Evolutionary conservation across 2,113 vertebrate species (phyloP), one percentile per base, ranked within the genome.

Genomic region (Odocoileus hemionus): DNA sequence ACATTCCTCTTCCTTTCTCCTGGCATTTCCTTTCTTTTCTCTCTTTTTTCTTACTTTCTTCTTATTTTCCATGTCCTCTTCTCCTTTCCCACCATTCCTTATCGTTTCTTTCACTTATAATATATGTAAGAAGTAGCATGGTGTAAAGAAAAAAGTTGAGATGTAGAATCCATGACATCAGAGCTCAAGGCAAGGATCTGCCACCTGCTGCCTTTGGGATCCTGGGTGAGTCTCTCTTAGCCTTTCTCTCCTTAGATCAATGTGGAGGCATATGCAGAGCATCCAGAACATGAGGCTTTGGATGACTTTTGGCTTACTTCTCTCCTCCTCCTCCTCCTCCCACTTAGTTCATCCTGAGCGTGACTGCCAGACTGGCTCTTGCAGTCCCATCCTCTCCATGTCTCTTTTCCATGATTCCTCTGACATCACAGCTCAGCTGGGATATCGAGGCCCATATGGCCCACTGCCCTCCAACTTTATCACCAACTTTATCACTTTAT

Each of bases 341-440:
- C 25, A 28, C 39, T 30, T 3, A 0, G 52, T 43, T 64, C 64
- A 33, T 26, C 74, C 61, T 9, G 5, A 83, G 21, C 1, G 0
- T 43, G 43, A 5, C 28, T 21, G 6, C 54, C 25, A 25, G 5
- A 5, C 2, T 11, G 39, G 7, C 14, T 30, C 64, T 19, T 0
- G 16, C 15, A 61, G 26, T 13, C 8, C 39, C 3, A 1, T 55
- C 43, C 10, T 54, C 36, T 33, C 61, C 9, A 9, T 0, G 1
- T 4, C 54, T 39, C 82, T 30, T n/a, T 12, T 52, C 3, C 12
- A 2, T 0, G 0, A 9, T 7, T 45, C 21, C 55, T 36, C 78
- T 67, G 26, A 30, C 8, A 1, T 28, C n/a, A 25, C 36, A 85
- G 52, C 2, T 52, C 54, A 33, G 21, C 30, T 3, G 2, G 2